Percentiles rank a stretch among this genome's conserved stretches.
These are phyloP conservation scores for Sycophaga agraensis DNA, from an alignment of 1,140 invertebrate genomes.

Conservation along the genomic window DNA sequence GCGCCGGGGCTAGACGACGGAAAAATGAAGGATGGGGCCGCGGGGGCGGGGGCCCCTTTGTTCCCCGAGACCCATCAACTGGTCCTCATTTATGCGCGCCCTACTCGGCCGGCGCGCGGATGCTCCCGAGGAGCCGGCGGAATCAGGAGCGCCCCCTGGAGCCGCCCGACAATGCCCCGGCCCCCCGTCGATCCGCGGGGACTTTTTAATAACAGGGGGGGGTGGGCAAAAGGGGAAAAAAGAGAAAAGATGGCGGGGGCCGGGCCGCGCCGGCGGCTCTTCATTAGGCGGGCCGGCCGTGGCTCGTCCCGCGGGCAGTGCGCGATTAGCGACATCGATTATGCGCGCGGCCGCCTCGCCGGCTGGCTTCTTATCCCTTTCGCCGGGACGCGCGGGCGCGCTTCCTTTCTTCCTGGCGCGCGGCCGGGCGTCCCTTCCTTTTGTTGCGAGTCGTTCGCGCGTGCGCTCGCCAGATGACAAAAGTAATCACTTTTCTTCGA, in stretches of 20 bases:
- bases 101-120: constrained; percentile 2
- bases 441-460: constrained; percentile 22
- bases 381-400: not conserved
- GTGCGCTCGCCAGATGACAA: constrained; percentile 26
- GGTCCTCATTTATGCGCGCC: not conserved
- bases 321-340: constrained; percentile 32
- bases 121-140: constrained; percentile 19
- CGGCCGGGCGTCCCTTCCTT: constrained; percentile 1
- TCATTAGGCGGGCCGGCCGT: constrained; percentile 40
- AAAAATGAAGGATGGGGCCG: too few species aligned
- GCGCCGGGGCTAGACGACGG: too few species aligned
- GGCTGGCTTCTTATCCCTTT: not conserved
- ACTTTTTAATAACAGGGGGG: constrained; percentile 52
- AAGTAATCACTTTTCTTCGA: constrained; percentile 31
- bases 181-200: constrained; percentile 13
- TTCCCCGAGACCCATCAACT: constrained; percentile 18
- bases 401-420: constrained; percentile 7
- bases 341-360: not conserved
- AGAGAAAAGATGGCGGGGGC: constrained; percentile 43
- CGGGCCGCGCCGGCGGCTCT: constrained; percentile 31
- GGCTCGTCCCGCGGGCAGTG: constrained; percentile 42
- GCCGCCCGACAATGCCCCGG: constrained; percentile 4
- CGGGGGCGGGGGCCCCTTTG: constrained; percentile 4
- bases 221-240: too few species aligned
- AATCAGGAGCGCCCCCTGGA: constrained; percentile 20